Evolutionary conservation across 2,888 invertebrate species (phyloP).

Genomic region (Heliconius hortense): DNA sequence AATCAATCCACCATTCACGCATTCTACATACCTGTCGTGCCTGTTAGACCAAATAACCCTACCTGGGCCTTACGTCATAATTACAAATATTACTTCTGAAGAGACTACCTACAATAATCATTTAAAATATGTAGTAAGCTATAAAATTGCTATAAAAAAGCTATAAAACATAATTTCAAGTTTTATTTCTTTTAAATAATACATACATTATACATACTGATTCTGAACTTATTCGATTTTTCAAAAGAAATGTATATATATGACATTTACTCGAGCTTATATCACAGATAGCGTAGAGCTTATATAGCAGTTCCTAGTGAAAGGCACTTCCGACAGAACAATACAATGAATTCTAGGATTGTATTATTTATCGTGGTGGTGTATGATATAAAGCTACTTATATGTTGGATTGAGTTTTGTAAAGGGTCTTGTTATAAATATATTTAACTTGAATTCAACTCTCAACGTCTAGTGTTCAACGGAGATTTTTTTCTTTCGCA

Average conservation of each 20-base stretch:
- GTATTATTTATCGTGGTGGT: too few species aligned
- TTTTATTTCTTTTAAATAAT: constrained; percentile 2
- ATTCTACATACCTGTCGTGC: background rate
- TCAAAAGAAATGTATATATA: background rate
- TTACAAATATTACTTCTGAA: too few species aligned
- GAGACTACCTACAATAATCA: too few species aligned
- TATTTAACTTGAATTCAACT: background rate
- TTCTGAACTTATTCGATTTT: background rate
- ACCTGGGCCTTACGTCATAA: too few species aligned
- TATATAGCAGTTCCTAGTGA: constrained; percentile 26
- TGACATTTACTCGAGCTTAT: constrained; percentile 8
- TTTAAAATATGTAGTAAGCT: too few species aligned
- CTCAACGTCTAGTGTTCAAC: background rate
- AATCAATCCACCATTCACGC: too few species aligned
- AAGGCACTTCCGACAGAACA: constrained; percentile 35
- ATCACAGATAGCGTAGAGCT: too few species aligned
- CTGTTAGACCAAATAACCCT: background rate
- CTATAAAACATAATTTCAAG: background rate
- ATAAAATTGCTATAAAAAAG: too few species aligned
- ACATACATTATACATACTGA: background rate
- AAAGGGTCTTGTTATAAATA: background rate
- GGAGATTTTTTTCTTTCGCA: too few species aligned
- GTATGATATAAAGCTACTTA: background rate
- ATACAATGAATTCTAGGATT: background rate
- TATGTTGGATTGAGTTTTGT: background rate